Evolutionary conservation across 1,140 invertebrate genomes (phyloP), one percentile per base, ranked within the genome.

Genomic region (Drosophila sturtevanti): DNA sequence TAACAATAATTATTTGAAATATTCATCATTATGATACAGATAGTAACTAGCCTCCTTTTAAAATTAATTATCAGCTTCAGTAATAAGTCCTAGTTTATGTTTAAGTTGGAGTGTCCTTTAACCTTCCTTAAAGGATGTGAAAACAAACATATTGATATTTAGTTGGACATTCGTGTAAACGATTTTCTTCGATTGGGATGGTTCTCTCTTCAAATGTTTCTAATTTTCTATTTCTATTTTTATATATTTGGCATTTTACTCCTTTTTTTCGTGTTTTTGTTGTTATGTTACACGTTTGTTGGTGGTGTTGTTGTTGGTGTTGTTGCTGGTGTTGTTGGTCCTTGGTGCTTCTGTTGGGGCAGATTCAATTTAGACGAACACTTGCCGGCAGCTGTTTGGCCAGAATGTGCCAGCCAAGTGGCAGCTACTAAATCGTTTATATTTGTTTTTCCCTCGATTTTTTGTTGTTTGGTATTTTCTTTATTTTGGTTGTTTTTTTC

Each of bases 351-450:
- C 64, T 44, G 56, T 61, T 41, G 56, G 67, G 70, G 74, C 70
- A 86, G 58, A 87, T 86, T 87, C 72, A 84, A 87, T 87, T 89
- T 87, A 68, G 72, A 48, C 79, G 68, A 78, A 87, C 79, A 87
- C 79, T 87, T 89, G 84, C 85, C 84, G 63, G 79, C 85, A 89
- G 84, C 79, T 80, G 72, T 84, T 84, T 89, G 51, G 64, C 78
- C 62, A 65, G 65, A 70, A 78, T 75, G 67, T 70, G 81, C 62
- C 63, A 76, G 79, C 63, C 54, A 84, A 82, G 72, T 72, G 79
- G 72, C 67, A 77, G 84, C 84, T 89, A 89, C 79, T 89, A 89
- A 89, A 89, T 89, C 85, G 79, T 89, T 89, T 89, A 84, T 73
- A 89, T 89, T 84, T 89, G 77, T 84, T 79, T 86, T 89, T 89